Evolutionary conservation across 2,113 vertebrate genomes (phyloP).

Genomic region (Holacanthus passer): DNA sequence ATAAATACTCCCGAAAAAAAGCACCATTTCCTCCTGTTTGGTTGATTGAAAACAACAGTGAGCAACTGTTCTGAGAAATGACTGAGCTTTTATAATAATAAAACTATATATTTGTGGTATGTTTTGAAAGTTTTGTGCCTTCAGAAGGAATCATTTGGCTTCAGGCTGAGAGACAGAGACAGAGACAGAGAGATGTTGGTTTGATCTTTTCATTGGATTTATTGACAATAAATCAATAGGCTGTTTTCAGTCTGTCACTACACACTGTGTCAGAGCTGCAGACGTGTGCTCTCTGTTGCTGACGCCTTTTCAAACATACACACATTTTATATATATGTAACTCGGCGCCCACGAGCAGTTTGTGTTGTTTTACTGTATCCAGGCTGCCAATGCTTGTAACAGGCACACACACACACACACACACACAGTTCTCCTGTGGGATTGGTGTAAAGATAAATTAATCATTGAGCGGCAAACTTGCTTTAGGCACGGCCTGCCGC

Average conservation of each 20-base stretch:
- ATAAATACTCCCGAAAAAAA: too few relatives aligned
- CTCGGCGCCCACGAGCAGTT: background rate
- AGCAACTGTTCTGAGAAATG: background rate
- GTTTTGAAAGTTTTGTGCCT: too few relatives aligned
- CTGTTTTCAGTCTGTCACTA: too few relatives aligned
- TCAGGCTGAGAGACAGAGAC: too few relatives aligned
- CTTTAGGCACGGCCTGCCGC: conserved; percentile 60
- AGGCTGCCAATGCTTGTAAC: background rate
- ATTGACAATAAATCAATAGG: too few relatives aligned
- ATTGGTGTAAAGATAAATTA: conserved; percentile 61
- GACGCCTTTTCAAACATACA: background rate
- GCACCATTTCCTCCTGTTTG: too few relatives aligned
- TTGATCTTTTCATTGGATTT: background rate
- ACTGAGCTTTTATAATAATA: background rate
- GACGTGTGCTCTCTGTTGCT: too few relatives aligned
- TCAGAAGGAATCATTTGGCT: too few relatives aligned
- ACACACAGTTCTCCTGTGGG: conserved; percentile 33
- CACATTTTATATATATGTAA: background rate
- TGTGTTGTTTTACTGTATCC: conserved; percentile 8
- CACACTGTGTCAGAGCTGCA: background rate
- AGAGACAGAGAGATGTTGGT: background rate
- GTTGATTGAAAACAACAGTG: too few relatives aligned
- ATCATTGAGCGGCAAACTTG: conserved; percentile 63
- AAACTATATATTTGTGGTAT: background rate
- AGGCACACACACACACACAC: conserved; percentile 15